These are phyloP conservation scores for Gila orcuttii DNA, from an alignment of 2,113 vertebrate species.

Conservation along the genomic window DNA sequence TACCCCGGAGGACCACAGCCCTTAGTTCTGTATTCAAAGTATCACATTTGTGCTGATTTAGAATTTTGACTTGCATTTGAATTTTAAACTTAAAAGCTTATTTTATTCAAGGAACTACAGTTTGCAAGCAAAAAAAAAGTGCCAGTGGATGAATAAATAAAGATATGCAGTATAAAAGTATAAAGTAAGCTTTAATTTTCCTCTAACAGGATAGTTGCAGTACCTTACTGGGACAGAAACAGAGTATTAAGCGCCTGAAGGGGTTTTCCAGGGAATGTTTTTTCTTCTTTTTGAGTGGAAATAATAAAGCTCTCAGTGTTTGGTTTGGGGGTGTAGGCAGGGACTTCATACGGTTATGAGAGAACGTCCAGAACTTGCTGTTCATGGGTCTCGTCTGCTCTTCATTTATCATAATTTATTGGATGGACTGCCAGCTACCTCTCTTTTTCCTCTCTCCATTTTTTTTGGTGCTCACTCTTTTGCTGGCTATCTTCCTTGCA, in stretches of 20 bases:
- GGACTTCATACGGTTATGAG: conserved; percentile 13
- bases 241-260: conserved; percentile 6
- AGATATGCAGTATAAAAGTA: not conserved
- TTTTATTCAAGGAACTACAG: conserved; percentile 20
- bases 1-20: not conserved
- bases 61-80: not conserved
- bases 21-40: not conserved
- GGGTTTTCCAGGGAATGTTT: conserved; percentile 41
- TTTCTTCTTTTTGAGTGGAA: conserved; percentile 40
- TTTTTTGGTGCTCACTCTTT: conserved; percentile 15
- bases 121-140: not conserved
- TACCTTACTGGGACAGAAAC: not conserved
- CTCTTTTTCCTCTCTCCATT: conserved; percentile 3
- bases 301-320: conserved; percentile 43
- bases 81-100: not conserved
- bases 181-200: not conserved
- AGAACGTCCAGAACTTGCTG: conserved; percentile 21
- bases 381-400: conserved; percentile 27
- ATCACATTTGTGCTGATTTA: not conserved
- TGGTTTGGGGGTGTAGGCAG: conserved; percentile 8
- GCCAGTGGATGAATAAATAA: not conserved
- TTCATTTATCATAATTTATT: conserved; percentile 48
- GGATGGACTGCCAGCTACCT: conserved; percentile 19
- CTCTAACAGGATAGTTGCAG: not conserved
- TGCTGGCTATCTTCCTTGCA: not conserved